Conservation (phyloP, 2,888 invertebrate genomes). For the Helicoverpa assulta region DNA sequence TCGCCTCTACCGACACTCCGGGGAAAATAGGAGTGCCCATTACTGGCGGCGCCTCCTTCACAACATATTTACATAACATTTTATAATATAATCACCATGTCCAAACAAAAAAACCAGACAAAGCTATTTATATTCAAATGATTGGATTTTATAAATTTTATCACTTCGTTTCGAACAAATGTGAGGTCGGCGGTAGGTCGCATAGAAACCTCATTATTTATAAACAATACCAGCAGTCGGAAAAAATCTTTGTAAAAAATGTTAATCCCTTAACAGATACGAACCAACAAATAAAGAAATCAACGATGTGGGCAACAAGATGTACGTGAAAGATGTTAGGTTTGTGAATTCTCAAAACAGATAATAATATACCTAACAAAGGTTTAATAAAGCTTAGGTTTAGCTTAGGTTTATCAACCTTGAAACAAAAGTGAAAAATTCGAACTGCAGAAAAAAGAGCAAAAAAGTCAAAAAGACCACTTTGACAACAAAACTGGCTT, state of each 20-base stretch:
- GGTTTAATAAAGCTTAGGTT: no score
- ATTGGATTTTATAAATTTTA: conserved; percentile 38
- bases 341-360: no score
- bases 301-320: background rate
- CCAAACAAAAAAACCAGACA: conserved; percentile 42
- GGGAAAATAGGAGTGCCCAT: conserved; percentile 25
- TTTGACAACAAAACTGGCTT: conserved; percentile 45
- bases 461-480: conserved; percentile 28
- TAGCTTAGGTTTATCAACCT: conserved; percentile 4
- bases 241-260: conserved; percentile 15
- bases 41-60: conserved; percentile 25
- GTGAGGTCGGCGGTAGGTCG: conserved; percentile 44
- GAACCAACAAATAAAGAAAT: conserved; percentile 24
- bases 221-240: conserved; percentile 33
- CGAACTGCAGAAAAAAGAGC: conserved; percentile 16
- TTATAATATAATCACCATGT: conserved; percentile 29
- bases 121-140: conserved; percentile 49
- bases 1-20: conserved; percentile 24
- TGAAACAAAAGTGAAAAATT: conserved; percentile 47
- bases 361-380: no score
- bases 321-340: background rate
- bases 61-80: conserved; percentile 43
- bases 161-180: conserved; percentile 48
- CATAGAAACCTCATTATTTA: conserved; percentile 58
- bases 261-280: conserved; percentile 28